Base-by-base conservation (phyloP, 1,140 invertebrate genomes). In the Drosophila gunungcola region DNA sequence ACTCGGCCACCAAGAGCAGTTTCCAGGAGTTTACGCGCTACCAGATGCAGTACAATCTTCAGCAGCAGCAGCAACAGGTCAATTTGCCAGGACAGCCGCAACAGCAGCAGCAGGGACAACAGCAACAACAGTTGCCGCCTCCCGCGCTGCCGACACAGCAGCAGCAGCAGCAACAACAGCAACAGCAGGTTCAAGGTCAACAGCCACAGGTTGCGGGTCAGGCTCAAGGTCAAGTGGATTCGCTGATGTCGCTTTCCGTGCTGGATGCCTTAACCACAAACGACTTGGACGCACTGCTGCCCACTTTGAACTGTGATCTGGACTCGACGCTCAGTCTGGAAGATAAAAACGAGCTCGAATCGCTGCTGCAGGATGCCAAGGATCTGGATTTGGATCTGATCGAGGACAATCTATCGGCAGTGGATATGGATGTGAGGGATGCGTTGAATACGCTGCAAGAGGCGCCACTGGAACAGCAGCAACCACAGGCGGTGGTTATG, bases 221-320 rank as follows among this genome's bases (percentile, higher is more conserved):
- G 48, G 25, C 76, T 51, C 68, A 75, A 39, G 64, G 63, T 25
- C 64, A 80, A n/a, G 75, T 80, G 51, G 90, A 91, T 69, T 84
- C 83, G 3, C 36, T 91, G 12, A 91, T 92, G 2, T 88, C 83
- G 9, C 72, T 92, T 10, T 91, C 91, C 21, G 91, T 93, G 57
- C 74, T 94, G 36, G 93, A 94, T 54, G 93, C 93, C 46, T 65
- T 94, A 42, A 93, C 93, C 51, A 91, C 93, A 32, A 93, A 93
- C 72, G 95, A 95, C 77, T 93, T 95, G 48, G 95, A 95, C 65
- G 94, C 94, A 72, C 89, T 95, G 82, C 88, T 95, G 73, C 95
- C 95, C 12, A 94, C 93, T 39, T 90, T 95, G 11, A 93, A 91
- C 82, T 93, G 92, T 62, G 94, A 94, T 90, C 91, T 94, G 34